Percentiles rank a stretch among this genome's conserved stretches.
Evolutionary conservation across 2,797 vertebrate genomes (phyloP).

Genomic region (Labroides dimidiatus): DNA sequence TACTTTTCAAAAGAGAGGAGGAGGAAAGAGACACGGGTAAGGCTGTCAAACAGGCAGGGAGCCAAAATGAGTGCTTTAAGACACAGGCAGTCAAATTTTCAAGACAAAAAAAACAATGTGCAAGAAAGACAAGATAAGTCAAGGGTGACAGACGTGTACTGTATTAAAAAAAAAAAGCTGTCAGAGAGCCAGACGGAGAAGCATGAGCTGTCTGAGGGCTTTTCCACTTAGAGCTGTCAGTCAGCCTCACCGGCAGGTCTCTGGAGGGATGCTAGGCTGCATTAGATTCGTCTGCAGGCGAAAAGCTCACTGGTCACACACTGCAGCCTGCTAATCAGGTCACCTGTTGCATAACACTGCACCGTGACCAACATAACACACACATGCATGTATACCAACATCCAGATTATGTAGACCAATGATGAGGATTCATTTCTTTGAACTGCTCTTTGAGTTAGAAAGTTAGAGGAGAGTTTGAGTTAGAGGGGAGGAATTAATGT

Average conservation of each 20-base stretch:
- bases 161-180: constrained; percentile 24
- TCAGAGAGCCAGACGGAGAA: constrained; percentile 34
- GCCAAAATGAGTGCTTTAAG: neutral
- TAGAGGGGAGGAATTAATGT: neutral
- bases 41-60: neutral
- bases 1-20: neutral
- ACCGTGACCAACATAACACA: constrained; percentile 12
- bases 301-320: constrained; percentile 53
- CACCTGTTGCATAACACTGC: constrained; percentile 69
- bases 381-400: too few species aligned
- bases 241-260: constrained; percentile 38
- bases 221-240: constrained; percentile 63
- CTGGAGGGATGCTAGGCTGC: constrained; percentile 41
- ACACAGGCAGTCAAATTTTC: neutral
- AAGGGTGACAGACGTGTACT: constrained; percentile 12
- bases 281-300: constrained; percentile 55
- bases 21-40: neutral
- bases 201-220: constrained; percentile 57
- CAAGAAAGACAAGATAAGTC: constrained; percentile 10
- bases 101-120: neutral
- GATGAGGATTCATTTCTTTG: neutral
- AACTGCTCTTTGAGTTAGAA: too few species aligned
- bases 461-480: too few species aligned
- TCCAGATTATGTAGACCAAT: too few species aligned
- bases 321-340: constrained; percentile 65